Evolutionary conservation across 2,113 vertebrate genomes (phyloP), one percentile per base, ranked within the genome.

Genomic region (Cichladusa arquata): DNA sequence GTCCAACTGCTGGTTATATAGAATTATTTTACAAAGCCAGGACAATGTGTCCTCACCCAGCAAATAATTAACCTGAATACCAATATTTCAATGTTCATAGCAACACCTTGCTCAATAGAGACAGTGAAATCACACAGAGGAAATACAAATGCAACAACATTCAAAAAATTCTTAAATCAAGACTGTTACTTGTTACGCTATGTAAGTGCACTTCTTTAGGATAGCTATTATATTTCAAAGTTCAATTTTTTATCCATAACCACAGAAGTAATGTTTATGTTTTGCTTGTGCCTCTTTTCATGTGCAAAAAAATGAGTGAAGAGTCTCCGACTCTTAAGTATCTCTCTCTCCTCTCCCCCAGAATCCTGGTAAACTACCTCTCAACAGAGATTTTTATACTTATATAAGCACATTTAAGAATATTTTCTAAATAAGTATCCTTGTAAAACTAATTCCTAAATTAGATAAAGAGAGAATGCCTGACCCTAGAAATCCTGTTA

Each of bases 401-500:
- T 80, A 80, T 10, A 19, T 40, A 86, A 82, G 20, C 18, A 80
- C 45, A 92, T 72, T 90, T 65, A 80, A 26, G 40, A 91, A 88
- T 82, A 91, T 62, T 90, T 93, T 93, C 64, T 83, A 82, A 90
- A 19, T 69, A 67, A 66, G 22, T 38, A 80, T 19, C 25, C 50
- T 70, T 42, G 19, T 70, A 94, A 93, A 91, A 87, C 50, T 36
- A 87, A 61, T 95, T 91, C 40, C 62, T 90, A 66, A 44, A 56
- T 71, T 81, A 91, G 72, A 65, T 64, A 48, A 64, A 78, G 60
- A 86, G 25, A 56, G 33, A 76, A 78, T 64, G 44, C 64, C 34
- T 88, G 60, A 31, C 29, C 65, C 62, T 77, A 65, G 72, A 95
- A 95, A 95, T 91, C 74, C 66, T 57, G n/a, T 85, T 90, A 90